Base-by-base conservation (phyloP, 2,888 invertebrate species). In the Ophion ellenae region DNA sequence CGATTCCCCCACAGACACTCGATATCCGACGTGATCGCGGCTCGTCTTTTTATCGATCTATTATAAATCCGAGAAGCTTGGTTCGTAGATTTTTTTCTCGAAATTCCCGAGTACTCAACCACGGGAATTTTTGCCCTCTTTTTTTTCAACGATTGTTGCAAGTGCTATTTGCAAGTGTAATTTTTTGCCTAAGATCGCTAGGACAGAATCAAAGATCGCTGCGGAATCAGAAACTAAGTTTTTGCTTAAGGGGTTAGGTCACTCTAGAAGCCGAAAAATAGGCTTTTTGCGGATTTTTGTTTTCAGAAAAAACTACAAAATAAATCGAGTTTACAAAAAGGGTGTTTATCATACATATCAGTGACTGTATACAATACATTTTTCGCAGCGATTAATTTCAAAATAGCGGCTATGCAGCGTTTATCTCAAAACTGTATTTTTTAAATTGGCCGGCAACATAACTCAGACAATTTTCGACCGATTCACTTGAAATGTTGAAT, bases 1-100 rank as follows among this genome's bases (percentile, higher is more conserved):
- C 82, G 80, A 81, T 69, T 76, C 88, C 86, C 87, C 70, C 70
- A 17, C 53, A 4, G 87, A 83, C 83, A 91, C 86, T 86, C 88
- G 90, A 89, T 88, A 88, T 85, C 81, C 79, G 20, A 78, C 80
- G 81, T 78, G 69, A 74, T 67, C 74, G 81, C 70, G 81, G 67
- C 75, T 82, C 76, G 83, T 78, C 87, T 91, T 91, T 91, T 90
- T 91, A 90, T 85, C 88, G 89, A 90, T 88, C 88, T 87, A 90
- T 91, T 90, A 87, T 78, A 53, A 78, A 89, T 88, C 89, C 83
- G 86, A 86, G 86, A 64, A 20, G 57, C 28, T 67, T 40, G 32
- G 11, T 75, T 28, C 32, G n/a, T 28, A 28, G 6, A 57, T 74
- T 67, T 67, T 74, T 66, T 17, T 59, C 28, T n/a, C 6, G 14